These are phyloP conservation scores for Cynaeus angustus DNA, from an alignment of 2,888 invertebrate genomes.

Conservation along the genomic window DNA sequence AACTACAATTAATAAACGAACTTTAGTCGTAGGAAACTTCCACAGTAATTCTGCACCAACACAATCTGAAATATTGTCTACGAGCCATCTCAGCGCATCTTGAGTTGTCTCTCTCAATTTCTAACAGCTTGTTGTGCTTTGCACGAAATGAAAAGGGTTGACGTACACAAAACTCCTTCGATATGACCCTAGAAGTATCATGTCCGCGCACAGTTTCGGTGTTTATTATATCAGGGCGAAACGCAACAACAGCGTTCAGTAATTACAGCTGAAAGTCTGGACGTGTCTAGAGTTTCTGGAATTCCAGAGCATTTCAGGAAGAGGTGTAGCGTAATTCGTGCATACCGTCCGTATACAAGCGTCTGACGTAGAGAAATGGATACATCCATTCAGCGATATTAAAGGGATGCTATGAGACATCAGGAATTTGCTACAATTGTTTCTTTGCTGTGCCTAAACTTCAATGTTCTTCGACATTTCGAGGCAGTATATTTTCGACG, in stretches of 20 bases:
- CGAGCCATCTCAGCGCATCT: constrained; percentile 47
- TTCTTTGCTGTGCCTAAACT: constrained; percentile 58
- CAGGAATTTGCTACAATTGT: constrained; percentile 65
- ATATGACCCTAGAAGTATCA: constrained; percentile 48
- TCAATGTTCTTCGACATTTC: constrained; percentile 51
- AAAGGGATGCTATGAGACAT: constrained; percentile 65
- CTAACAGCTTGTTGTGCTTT: not conserved
- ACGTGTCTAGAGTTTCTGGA: constrained; percentile 68
- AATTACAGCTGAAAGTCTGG: constrained; percentile 69
- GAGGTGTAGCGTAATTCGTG: constrained; percentile 64
- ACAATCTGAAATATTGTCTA: constrained; percentile 66
- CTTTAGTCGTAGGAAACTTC: constrained; percentile 64
- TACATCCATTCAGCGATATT: constrained; percentile 68
- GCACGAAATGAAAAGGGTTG: constrained; percentile 11
- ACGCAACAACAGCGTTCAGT: constrained; percentile 66
- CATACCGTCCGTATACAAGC: constrained; percentile 60
- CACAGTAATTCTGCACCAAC: constrained; percentile 63
- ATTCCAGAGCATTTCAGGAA: constrained; percentile 64
- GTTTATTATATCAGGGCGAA: constrained; percentile 66
- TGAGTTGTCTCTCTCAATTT: constrained; percentile 14
- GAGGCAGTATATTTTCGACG: constrained; percentile 58
- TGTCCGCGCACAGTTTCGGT: constrained; percentile 54
- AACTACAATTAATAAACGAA: constrained; percentile 68
- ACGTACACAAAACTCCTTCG: constrained; percentile 37
- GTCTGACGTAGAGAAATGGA: constrained; percentile 67